Evolutionary conservation across 2,113 vertebrate genomes (phyloP), one percentile per base, ranked within the genome.

Genomic region (Oreotrochilus melanogaster): DNA sequence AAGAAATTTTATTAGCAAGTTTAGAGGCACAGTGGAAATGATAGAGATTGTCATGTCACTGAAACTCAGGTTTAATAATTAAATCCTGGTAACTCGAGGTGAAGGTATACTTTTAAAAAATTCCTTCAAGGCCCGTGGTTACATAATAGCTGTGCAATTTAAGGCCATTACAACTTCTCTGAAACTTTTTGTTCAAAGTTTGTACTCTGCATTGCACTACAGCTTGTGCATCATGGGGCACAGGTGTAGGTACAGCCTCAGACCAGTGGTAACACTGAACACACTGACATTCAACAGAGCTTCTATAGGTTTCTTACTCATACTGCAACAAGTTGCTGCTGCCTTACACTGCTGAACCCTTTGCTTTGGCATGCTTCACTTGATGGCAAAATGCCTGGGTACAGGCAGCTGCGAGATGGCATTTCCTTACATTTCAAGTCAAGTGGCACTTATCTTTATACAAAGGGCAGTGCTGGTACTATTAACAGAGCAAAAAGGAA

Each of bases 341-440:
- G 83, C 18, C 37, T 86, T 37, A 42, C 0, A 0, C 74, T 50
- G 69, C 74, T 50, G 72, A 81, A 86, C 51, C 27, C 28, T 87
- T 78, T 48, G 14, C 30, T 79, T 81, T 89, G 91, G 83, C 78
- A 57, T 30, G n/a, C n/a, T 78, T 43, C 51, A 4, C 47, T 85
- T 70, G 31, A 62, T 94, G 95, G 94, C 93, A 87, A 56, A 48
- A 19, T 94, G 95, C 92, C 94, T 67, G 75, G 37, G 57, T 21
- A 19, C 43, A 71, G 71, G 56, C 92, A 93, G 89, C 95, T 92
- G 91, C 22, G 42, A 83, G 73, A 75, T 3, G 30, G 31, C 9
- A 37, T 73, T 89, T 85, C 94, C 91, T 96, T 84, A 51, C 58
- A 42, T 86, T 93, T 89, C 60, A 78, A 67, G 69, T 96, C 78